Percentiles rank a stretch among this genome's conserved stretches.
phyloP scores from a whole-genome alignment of 2,797 vertebrate genomes.

The Clarias fuscus region DNA sequence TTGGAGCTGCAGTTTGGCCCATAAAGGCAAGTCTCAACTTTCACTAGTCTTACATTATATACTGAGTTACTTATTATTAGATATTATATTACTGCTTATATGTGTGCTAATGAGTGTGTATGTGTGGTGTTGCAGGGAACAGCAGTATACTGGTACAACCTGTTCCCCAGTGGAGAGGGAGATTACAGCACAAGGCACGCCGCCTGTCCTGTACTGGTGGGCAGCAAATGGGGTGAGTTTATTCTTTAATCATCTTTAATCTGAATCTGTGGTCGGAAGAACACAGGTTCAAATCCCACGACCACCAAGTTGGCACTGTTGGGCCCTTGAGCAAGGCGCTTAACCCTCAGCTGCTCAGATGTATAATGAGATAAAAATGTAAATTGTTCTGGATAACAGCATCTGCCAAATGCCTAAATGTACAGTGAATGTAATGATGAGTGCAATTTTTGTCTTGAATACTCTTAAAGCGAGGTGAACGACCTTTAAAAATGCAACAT shows the following conservation, averaged over 20 bases:
- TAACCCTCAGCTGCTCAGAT: no score
- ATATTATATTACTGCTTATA: neutral
- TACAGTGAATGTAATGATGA: no score
- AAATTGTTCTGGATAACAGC: no score
- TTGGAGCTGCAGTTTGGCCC: conserved; percentile 93
- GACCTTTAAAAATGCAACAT: no score
- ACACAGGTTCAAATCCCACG: no score
- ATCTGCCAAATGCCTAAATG: no score
- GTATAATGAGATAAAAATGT: no score
- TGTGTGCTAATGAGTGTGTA: neutral
- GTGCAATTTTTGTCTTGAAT: no score
- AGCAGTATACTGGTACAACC: conserved; percentile 98
- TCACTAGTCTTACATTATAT: neutral
- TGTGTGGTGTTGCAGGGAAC: conserved; percentile 76
- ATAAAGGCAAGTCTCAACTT: conserved; percentile 78
- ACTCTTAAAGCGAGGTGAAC: no score
- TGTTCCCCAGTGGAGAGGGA: conserved; percentile 94
- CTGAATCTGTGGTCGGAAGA: no score
- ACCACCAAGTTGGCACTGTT: no score
- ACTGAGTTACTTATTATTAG: conserved; percentile 28
- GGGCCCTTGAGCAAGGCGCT: no score
- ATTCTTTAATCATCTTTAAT: neutral
- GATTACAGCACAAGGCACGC: conserved; percentile 97
- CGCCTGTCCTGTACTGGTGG: conserved; percentile 95
- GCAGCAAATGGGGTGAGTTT: conserved; percentile 96